Evolutionary conservation across 2,888 invertebrate species (phyloP), one percentile per base, ranked within the genome.

Genomic region (Mimumesa dahlbomi): DNA sequence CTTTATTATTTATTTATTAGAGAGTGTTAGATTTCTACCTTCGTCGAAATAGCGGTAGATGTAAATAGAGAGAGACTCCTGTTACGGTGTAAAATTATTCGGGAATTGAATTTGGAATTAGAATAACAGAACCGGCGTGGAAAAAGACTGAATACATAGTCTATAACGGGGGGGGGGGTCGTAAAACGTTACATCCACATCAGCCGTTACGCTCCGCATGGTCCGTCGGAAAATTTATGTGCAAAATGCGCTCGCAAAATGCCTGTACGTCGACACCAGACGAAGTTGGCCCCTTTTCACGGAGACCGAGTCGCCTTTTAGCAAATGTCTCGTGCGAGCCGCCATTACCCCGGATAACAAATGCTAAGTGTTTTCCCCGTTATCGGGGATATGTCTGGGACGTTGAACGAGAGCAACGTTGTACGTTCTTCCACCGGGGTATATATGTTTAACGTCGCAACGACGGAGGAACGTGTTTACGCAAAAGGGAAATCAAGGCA

Each of bases 351-450:
- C 59, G 57, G 75, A 69, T 74, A 83, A 82, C 77, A 76, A 83
- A 79, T 82, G 79, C 76, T 79, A 83, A 83, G 81, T 77, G 82
- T 81, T 82, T 77, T 70, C 71, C 49, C 65, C 64, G 75, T 79
- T 81, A 76, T 76, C 73, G 73, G 57, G 68, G 45, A 75, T 61
- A 71, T 62, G 75, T 59, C 64, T 46, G 46, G 72, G 68, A 78
- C 81, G 73, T 77, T 74, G 70, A 74, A 70, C 66, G 56, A 69
- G 63, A 68, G 62, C 40, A 59, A 48, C 61, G 38, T 42, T 59
- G 46, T 56, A 21, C 46, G 65, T 65, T 62, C 50, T n/a, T n/a
- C n/a, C n/a, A n/a, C 38, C 56, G 29, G 54, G n/a, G n/a, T n/a
- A n/a, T 66, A 63, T 62, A 62, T 42, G 62, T 62, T 57, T 63